Evolutionary conservation across 2,888 invertebrate species (phyloP).

Genomic region (Sceliomorpha sp.): DNA sequence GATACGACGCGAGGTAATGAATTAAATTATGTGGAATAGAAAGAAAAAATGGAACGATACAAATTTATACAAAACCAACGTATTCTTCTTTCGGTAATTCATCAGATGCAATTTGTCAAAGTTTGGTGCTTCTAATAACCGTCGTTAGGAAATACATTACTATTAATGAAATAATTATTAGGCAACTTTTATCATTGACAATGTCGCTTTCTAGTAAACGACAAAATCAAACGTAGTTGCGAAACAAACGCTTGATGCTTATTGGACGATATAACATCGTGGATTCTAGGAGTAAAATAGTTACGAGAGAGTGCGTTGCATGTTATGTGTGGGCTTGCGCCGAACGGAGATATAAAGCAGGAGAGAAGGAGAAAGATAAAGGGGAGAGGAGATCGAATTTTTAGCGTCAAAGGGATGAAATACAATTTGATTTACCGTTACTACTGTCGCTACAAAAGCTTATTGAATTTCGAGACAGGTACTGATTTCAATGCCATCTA

Average conservation of each 20-base stretch:
- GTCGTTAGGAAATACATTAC: no score
- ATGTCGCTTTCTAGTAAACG: slow-evolving; percentile 11
- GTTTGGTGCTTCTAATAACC: no score
- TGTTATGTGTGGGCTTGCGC: slow-evolving; percentile 74
- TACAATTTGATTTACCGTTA: slow-evolving; percentile 78
- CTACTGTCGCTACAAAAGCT: slow-evolving; percentile 62
- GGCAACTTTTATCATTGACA: no score
- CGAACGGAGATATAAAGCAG: slow-evolving; percentile 62
- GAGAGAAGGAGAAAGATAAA: slow-evolving; percentile 52
- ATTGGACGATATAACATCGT: slow-evolving; percentile 47
- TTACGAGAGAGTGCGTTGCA: slow-evolving; percentile 74
- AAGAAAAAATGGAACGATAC: no score
- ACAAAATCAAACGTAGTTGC: slow-evolving; percentile 50
- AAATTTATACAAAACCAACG: no score
- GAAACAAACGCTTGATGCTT: slow-evolving; percentile 40
- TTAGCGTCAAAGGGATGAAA: slow-evolving; percentile 77
- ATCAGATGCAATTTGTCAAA: no score
- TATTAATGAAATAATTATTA: no score
- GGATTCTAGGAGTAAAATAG: slow-evolving; percentile 68
- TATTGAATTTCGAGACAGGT: slow-evolving; percentile 65
- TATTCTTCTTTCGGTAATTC: no score
- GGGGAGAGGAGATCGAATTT: slow-evolving; percentile 71
- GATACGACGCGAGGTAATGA: no score
- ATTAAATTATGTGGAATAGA: no score
- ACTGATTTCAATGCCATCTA: slow-evolving; percentile 66